Conservation (phyloP, 2,797 vertebrate species). For the Crax fasciolata region DNA sequence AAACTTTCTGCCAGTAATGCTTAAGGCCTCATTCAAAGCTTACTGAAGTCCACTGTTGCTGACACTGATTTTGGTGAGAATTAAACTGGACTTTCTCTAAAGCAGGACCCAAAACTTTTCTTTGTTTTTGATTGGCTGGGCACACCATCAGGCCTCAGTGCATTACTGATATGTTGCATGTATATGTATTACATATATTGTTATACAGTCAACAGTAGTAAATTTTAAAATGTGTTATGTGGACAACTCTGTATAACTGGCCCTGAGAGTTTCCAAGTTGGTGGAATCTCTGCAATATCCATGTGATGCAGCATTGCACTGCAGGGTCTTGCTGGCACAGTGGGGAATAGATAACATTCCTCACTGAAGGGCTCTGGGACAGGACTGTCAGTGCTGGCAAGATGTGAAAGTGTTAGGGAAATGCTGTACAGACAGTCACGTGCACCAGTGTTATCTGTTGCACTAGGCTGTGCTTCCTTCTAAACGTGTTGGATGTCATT, state of each 20-base stretch:
- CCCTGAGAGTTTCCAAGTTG: not conserved
- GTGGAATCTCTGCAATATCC: not conserved
- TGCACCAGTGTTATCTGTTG: not conserved
- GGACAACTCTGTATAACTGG: not conserved
- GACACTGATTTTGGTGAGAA: not conserved
- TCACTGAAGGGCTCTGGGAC: accelerated
- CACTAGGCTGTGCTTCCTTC: not conserved
- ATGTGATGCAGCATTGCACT: not conserved
- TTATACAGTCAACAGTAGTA: not conserved
- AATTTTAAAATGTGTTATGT: not conserved
- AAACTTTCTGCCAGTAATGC: not conserved
- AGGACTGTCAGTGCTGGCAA: not conserved
- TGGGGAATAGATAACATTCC: not conserved
- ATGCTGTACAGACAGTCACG: not conserved
- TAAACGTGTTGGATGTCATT: accelerated
- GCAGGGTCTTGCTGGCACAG: not conserved
- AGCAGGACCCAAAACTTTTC: not conserved
- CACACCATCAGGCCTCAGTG: not conserved
- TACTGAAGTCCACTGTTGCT: not conserved
- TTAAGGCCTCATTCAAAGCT: not conserved
- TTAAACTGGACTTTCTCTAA: not conserved
- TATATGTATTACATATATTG: too few species aligned
- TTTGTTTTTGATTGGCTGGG: not conserved
- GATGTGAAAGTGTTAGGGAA: not conserved
- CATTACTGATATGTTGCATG: not conserved